Evolutionary conservation across 2,113 vertebrate genomes (phyloP), one percentile per base, ranked within the genome.

Genomic region (Coreoperca whiteheadi): DNA sequence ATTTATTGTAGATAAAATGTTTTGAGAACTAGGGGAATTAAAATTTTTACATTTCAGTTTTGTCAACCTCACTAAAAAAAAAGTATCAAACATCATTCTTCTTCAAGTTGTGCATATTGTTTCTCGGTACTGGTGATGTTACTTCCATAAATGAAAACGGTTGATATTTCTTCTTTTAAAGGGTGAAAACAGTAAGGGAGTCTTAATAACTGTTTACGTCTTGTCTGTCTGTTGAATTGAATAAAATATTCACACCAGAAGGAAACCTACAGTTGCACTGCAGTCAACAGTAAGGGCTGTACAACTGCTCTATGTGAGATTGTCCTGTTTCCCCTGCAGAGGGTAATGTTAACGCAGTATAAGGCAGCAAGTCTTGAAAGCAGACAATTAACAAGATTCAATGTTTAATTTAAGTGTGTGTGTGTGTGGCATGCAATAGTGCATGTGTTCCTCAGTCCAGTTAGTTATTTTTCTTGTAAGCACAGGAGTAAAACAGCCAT

Each of bases 51-150:
- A 21, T 73, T 51, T 78, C 0, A 63, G 57, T 54, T 76, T 53
- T 73, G 57, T 80, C 50, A 65, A 50, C 9, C 11, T 43, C 3
- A 15, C n/a, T 64, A 48, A 68, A 59, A 48, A 68, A 59, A 39
- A 23, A 48, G 41, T 32, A 85, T 66, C 53, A 85, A 74, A 61
- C 25, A 8, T 78, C 11, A 48, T 23, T 20, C 32, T 59, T 46
- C 11, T 32, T 46, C 3, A 78, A 39, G 4, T 61, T 56, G 46
- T 75, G 16, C 11, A 43, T 15, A 66, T 43, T 46, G n/a, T 57
- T 64, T 8, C 15, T 20, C 18, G 7, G 5, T 32, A 43, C 25
- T 63, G 51, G 9, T 48, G 12, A 46, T 74, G 34, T 70, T 28
- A 0, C 43, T 10, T 37, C 28, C 25, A 2, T 39, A 41, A 63